Percentiles rank a stretch among this genome's conserved stretches.
Conservation (phyloP, 2,113 vertebrate genomes). For the Peucedramus taeniatus region DNA sequence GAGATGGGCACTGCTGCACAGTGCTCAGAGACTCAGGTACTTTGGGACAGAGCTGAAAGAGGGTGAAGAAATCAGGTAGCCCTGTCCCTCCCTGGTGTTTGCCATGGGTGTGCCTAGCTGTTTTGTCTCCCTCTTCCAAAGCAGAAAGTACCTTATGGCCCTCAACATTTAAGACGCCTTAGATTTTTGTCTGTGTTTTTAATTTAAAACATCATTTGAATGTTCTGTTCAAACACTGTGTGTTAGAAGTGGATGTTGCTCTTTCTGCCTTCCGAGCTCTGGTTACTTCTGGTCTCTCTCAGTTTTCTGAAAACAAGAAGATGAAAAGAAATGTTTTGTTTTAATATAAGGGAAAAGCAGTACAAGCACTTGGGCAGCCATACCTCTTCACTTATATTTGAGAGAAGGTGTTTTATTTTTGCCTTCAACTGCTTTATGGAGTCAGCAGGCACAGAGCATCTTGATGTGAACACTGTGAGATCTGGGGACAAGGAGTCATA, state of each 20-base stretch:
- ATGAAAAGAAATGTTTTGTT: slow-evolving; percentile 1
- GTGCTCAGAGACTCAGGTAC: neutral
- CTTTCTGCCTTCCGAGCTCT: neutral
- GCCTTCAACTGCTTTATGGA: neutral
- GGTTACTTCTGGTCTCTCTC: neutral
- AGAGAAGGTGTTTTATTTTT: slow-evolving; percentile 10
- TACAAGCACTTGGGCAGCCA: neutral
- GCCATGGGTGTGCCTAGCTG: neutral
- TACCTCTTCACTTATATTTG: neutral
- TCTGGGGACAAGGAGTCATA: neutral
- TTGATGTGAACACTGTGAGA: neutral
- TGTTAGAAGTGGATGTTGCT: neutral
- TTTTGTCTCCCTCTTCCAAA: neutral
- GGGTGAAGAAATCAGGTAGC: neutral
- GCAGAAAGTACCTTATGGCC: neutral
- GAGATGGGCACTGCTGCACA: neutral
- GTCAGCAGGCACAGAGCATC: neutral
- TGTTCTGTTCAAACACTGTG: neutral
- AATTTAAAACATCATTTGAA: neutral
- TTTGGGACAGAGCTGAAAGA: neutral
- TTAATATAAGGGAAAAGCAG: neutral
- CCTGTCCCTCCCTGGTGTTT: rapidly evolving
- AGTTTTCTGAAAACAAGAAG: neutral
- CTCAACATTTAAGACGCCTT: neutral
- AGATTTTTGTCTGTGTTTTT: neutral